Evolutionary conservation across 2,797 vertebrate genomes (phyloP), one percentile per base, ranked within the genome.

Genomic region (Nannoperca obscura): DNA sequence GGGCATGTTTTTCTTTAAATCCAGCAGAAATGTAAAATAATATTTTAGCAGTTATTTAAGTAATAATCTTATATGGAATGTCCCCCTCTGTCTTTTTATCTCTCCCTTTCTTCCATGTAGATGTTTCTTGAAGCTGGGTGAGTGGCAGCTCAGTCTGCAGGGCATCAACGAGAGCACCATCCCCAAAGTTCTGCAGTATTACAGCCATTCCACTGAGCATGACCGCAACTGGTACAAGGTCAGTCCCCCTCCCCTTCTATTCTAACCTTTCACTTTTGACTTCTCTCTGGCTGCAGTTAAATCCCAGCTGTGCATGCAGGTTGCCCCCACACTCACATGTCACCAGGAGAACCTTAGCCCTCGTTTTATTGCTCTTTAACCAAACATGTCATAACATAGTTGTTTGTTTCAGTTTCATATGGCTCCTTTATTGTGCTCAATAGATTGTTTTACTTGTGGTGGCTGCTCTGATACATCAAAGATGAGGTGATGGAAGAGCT

Each of bases 211-310:
- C 63, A 99, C 98, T 0, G 98, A 99, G 89, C 98, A 99, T 0
- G 98, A 99, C 86, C 96, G 96, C 93, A 98, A 96, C 94, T 99
- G 98, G 98, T 99, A 99, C 94, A 99, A 99, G 97, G 98, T 99
- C 83, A 95, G 93, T 71, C 12, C 53, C 12, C 53, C 36, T 40
- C 38, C 72, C 49, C 36, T 61, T 78, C 42, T 81, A 61, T 75
- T 58, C 58, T 71, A 30, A 82, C 80, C 88, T 76, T 71, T 86
- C 81, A 68, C 78, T 64, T 74, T 52, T 86, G 38, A 76, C 84
- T 64, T 71, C 20, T 72, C 24, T 44, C 13, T 69, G 49, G 40
- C 32, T 3, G 9, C 53, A 69, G 57, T 89, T 67, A 89, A 90
- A 86, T 73, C 42, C 76, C 81, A 85, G 78, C 80, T 91, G 84